These are phyloP conservation scores for Mesocentrotus franciscanus DNA, from an alignment of 53 echinoderm and acorn worm genomes.

Conservation along the genomic window DNA sequence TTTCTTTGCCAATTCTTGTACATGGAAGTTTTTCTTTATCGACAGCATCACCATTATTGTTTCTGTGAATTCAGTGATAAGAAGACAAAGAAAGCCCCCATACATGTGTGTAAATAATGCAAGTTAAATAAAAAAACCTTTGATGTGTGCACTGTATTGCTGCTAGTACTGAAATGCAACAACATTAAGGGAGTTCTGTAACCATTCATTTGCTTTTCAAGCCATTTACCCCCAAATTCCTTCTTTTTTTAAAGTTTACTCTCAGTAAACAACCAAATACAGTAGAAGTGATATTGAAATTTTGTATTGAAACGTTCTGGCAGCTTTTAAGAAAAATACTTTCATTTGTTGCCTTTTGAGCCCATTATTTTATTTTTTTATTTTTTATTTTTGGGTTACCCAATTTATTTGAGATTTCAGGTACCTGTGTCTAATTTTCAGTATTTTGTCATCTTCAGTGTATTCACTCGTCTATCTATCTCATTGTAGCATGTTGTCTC, in stretches of 20 bases:
- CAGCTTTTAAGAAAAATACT: neutral
- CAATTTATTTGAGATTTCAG: constrained; percentile 5
- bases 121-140: neutral
- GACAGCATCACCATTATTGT: neutral
- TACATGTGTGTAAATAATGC: neutral
- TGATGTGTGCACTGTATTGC: neutral
- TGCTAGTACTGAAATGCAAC: neutral
- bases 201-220: no score
- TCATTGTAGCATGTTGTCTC: neutral
- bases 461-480: neutral
- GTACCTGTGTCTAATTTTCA: neutral
- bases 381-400: neutral
- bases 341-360: neutral
- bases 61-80: neutral
- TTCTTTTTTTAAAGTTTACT: neutral
- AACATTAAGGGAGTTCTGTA: neutral
- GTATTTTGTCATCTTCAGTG: neutral
- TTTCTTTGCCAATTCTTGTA: neutral
- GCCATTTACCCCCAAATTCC: neutral
- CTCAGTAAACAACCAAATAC: neutral
- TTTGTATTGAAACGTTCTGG: neutral
- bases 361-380: no score
- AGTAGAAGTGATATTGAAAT: neutral
- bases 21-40: neutral
- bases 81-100: neutral